Conservation (phyloP, 2,888 invertebrate species). For the Adelphocoris suturalis region DNA sequence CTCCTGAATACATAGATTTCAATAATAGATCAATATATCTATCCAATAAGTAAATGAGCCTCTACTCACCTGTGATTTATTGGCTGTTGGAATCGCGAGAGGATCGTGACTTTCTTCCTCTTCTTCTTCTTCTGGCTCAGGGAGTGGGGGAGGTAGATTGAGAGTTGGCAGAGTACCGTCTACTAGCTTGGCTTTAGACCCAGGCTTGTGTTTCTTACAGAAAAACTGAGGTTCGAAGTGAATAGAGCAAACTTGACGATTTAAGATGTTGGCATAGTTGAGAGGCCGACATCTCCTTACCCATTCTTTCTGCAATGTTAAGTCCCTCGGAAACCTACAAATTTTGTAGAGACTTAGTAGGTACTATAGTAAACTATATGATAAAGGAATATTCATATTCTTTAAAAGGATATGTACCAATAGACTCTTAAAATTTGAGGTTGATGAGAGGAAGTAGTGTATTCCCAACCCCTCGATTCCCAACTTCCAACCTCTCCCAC, state of each 20-base stretch:
- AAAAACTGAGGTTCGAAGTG: constrained; percentile 52
- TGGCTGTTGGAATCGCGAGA: neutral
- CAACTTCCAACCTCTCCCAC: too few relatives aligned
- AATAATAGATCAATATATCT: too few relatives aligned
- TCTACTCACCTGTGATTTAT: neutral
- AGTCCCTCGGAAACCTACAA: constrained; percentile 47
- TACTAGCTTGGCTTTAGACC: neutral
- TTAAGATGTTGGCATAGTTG: constrained; percentile 6
- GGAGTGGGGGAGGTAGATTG: neutral
- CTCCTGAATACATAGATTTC: too few relatives aligned
- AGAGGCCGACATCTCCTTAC: neutral
- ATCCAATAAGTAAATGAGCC: too few relatives aligned
- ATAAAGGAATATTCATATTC: too few relatives aligned
- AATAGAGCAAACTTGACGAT: constrained; percentile 57
- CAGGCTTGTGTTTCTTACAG: constrained; percentile 21
- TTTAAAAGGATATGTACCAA: too few relatives aligned
- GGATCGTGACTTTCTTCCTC: neutral
- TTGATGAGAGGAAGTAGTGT: too few relatives aligned
- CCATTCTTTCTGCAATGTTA: constrained; percentile 26
- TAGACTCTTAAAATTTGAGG: too few relatives aligned
- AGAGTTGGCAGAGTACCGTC: constrained; percentile 15
- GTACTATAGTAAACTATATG: too few relatives aligned
- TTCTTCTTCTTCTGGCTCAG: neutral
- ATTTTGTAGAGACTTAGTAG: neutral
- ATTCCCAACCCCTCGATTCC: too few relatives aligned